Base-by-base conservation (phyloP, 2,888 invertebrate genomes). In the Brenthis hecate region DNA sequence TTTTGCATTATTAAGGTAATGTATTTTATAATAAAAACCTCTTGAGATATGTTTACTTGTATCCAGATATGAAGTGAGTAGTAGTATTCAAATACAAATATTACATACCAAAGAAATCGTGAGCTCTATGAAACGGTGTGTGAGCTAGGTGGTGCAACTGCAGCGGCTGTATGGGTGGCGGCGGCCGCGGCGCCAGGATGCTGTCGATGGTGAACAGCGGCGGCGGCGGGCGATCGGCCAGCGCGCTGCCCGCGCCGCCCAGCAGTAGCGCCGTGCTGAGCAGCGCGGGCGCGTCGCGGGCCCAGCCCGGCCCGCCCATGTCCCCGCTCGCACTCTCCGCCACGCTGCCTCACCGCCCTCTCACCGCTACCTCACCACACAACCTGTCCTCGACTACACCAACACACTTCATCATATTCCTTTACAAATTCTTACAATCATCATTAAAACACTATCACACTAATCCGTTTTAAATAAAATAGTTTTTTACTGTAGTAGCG, bases 141-240 rank as follows among this genome's bases (percentile, higher is more conserved):
- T 81, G 95, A 91, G 90, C 85, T 74, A 96, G 91, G 78, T 96
- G 96, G 75, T 91, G 92, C 54, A 91, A 83, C 78, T 89, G 91
- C 73, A 94, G 92, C 72, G 94, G 94, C 54, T 94, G 94, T 69
- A 94, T 89, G 65, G 93, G 92, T 57, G 94, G 94, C 74, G 93
- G 93, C 60, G 95, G 95, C 69, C 95, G 92, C 65, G 96, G 96
- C 60, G 96, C 96, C 85, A 97, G 91, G 79, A 97, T 97, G 89
- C 97, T 97, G 88, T 97, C 97, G 81, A 97, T 97, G 78, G 97
- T 97, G 86, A 97, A 97, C 72, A 97, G 93, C 91, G 80, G 94
- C 91, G 89, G 86, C 76, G 87, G 84, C 88, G 92, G 89, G 78
- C 92, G 79, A 90, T 92, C 80, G 78, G 92, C 89, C 80, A 92